These are phyloP conservation scores for Cyprinella venusta DNA, from an alignment of 2,797 vertebrate species.

Conservation along the genomic window DNA sequence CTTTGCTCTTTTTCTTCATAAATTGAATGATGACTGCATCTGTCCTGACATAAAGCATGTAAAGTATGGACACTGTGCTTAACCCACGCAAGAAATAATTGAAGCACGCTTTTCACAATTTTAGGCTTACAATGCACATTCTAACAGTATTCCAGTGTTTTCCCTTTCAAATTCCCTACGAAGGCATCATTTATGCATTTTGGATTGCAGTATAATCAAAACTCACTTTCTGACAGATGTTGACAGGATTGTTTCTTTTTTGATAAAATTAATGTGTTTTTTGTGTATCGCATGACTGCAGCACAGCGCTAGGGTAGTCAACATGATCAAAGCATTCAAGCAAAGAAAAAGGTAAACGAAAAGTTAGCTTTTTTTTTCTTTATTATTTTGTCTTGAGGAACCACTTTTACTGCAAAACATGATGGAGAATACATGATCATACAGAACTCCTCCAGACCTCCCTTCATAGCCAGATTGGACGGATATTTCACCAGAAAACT, in stretches of 20 bases:
- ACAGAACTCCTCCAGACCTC: background rate
- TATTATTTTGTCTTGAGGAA: conserved; percentile 6
- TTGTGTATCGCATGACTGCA: background rate
- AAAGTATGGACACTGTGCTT: background rate
- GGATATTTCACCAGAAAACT: background rate
- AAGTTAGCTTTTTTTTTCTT: background rate
- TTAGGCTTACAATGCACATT: background rate
- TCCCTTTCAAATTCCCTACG: too few relatives aligned
- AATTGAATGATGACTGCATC: background rate
- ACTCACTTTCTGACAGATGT: background rate
- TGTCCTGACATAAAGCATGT: background rate
- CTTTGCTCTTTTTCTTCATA: background rate
- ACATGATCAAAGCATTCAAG: conserved; percentile 24
- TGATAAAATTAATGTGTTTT: background rate
- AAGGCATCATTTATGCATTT: background rate
- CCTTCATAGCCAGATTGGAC: conserved; percentile 2
- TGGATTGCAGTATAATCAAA: background rate
- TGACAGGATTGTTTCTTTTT: background rate
- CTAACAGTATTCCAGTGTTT: background rate
- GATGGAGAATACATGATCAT: background rate
- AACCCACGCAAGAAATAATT: background rate
- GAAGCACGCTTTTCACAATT: background rate
- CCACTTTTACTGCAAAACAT: background rate
- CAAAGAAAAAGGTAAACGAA: background rate
- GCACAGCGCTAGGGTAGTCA: conserved; percentile 9